Evolutionary conservation across 2,888 invertebrate genomes (phyloP), one percentile per base, ranked within the genome.

Genomic region (Epinotia brunnichana): DNA sequence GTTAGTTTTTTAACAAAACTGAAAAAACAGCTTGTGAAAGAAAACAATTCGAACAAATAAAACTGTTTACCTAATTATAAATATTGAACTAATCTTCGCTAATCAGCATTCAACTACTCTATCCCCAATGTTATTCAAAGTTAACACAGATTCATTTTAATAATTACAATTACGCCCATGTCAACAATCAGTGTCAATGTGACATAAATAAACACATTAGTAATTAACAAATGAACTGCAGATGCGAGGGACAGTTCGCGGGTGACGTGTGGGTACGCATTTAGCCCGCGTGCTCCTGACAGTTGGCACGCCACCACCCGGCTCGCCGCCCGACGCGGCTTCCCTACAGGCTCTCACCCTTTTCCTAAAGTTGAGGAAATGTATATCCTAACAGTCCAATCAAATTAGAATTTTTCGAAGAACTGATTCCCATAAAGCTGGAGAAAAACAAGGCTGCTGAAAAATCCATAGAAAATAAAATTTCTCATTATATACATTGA

Each of bases 261-360:
- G 74, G 77, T 74, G 77, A 81, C 79, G 83, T 90, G 91, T 89
- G 89, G 90, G 86, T 87, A 89, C 87, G 80, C 81, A 85, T 90
- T 91, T 91, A 90, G 91, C 85, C 76, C 84, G 85, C 84, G 86
- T 84, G 48, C 48, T 88, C 85, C 89, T 92, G 88, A 88, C 89
- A 87, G 80, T 54, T 67, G 67, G 67, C 67, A 68, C 66, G 67
- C 67, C 48, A 67, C 39, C 54, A 39, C 24, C 68, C 64, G 59
- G 60, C 64, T 66, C 73, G 56, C 70, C 48, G 51, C 69, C 53
- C 60, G 61, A 57, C 24, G 68, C 71, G 63, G 57, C 19, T 74
- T 77, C 83, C 82, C 83, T 87, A 85, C 87, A 88, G 87, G 86
- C 86, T 64, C 48, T 51, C 62, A 21, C 21, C 19, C 19, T 13